Conservation (phyloP, 2,797 vertebrate species). For the Muscicapa striata region DNA sequence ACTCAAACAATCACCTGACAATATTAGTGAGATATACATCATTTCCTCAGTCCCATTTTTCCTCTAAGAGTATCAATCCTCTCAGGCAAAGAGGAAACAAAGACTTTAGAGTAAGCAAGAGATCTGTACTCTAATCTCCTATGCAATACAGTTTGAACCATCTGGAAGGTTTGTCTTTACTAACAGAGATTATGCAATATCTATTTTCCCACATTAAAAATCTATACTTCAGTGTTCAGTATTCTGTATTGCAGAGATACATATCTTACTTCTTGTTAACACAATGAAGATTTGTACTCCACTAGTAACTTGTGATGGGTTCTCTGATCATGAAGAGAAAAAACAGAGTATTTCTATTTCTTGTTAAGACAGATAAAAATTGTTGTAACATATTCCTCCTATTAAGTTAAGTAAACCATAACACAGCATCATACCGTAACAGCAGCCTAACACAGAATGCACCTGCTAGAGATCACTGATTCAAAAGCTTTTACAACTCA, state of each 20-base stretch:
- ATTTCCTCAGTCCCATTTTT: neutral
- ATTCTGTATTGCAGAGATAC: neutral
- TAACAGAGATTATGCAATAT: neutral
- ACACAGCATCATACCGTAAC: neutral
- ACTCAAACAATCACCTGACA: neutral
- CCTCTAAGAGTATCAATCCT: neutral
- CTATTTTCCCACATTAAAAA: neutral
- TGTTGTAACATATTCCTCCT: neutral
- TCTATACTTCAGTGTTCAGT: neutral
- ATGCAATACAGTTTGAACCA: neutral
- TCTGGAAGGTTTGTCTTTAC: neutral
- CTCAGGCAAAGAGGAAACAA: neutral
- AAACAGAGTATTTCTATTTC: neutral
- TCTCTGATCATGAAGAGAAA: neutral
- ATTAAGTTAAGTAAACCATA: neutral
- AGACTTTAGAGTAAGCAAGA: neutral
- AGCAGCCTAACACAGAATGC: neutral
- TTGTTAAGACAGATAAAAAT: neutral
- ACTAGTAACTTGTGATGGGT: neutral
- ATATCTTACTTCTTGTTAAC: neutral
- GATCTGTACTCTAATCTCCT: neutral
- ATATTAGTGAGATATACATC: neutral
- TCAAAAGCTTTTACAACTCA: constrained; percentile 8
- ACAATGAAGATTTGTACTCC: neutral
- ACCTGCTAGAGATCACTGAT: neutral